These are phyloP conservation scores for Amblyraja radiata DNA, from an alignment of 2,797 vertebrate species.

Conservation along the genomic window DNA sequence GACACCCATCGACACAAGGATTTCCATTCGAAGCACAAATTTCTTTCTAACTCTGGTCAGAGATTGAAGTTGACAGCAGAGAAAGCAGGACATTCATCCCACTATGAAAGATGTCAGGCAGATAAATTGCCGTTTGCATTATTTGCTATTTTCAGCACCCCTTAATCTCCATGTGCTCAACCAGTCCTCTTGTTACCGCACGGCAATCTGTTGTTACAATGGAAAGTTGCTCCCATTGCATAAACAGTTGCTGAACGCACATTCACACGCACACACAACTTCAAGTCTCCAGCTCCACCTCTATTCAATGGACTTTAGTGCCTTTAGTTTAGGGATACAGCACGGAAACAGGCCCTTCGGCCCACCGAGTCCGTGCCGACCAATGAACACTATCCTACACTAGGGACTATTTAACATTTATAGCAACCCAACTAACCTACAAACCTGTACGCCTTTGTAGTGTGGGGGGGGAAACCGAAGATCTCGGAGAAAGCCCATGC, in stretches of 20 bases:
- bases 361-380: too few relatives aligned
- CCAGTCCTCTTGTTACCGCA: constrained; percentile 18
- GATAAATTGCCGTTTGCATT: neutral
- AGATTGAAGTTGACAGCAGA: too few relatives aligned
- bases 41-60: neutral
- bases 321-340: too few relatives aligned
- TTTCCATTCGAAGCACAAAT: constrained; percentile 40
- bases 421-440: too few relatives aligned
- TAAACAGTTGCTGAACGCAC: neutral
- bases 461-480: too few relatives aligned
- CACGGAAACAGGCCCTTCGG: too few relatives aligned
- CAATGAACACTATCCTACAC: too few relatives aligned
- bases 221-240: constrained; percentile 51
- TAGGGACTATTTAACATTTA: too few relatives aligned
- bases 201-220: constrained; percentile 46
- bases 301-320: constrained; percentile 45
- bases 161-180: constrained; percentile 49
- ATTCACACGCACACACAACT: constrained; percentile 44
- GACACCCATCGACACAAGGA: neutral
- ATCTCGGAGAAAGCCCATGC: too few relatives aligned
- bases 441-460: too few relatives aligned
- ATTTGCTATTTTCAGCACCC: constrained; percentile 53
- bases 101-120: neutral
- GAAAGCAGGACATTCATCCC: too few relatives aligned
- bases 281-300: constrained; percentile 47